Conservation (phyloP, 2,888 invertebrate genomes). For the Cryptosula pallasiana region DNA sequence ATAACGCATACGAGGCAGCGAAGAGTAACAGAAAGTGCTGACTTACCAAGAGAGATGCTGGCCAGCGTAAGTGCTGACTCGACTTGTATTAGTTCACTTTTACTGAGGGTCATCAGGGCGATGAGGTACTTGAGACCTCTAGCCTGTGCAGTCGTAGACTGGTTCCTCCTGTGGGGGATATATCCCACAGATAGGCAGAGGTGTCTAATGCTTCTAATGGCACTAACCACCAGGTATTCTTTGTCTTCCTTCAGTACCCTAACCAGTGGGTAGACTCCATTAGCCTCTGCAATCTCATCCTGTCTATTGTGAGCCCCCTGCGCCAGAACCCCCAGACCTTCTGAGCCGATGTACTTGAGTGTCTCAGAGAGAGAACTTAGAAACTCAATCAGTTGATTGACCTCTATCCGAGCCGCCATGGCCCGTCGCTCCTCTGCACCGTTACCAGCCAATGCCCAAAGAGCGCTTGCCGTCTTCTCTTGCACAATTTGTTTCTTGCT, state of each 20-base stretch:
- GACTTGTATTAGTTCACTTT: slow-evolving; percentile 45
- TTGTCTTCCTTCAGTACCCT: slow-evolving; percentile 43
- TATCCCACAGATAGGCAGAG: slow-evolving; percentile 49
- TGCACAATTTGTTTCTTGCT: slow-evolving; percentile 34
- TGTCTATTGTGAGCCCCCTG: slow-evolving; percentile 46
- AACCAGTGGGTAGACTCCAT: slow-evolving; percentile 45
- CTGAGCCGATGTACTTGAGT: slow-evolving; percentile 49
- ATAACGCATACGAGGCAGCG: no score
- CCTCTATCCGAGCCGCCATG: slow-evolving; percentile 47
- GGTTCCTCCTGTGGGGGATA: slow-evolving; percentile 43
- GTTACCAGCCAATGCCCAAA: slow-evolving; percentile 49
- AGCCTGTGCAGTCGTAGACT: slow-evolving; percentile 41
- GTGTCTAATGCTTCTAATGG: slow-evolving; percentile 42
- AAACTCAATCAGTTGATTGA: slow-evolving; percentile 46
- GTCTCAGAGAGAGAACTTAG: slow-evolving; percentile 45
- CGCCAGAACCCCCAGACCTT: slow-evolving; percentile 47
- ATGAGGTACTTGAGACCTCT: slow-evolving; percentile 46
- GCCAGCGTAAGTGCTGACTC: slow-evolving; percentile 49
- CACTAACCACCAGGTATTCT: slow-evolving; percentile 48
- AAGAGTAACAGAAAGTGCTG: no score
- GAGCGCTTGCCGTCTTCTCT: slow-evolving; percentile 46
- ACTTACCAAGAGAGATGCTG: slow-evolving; percentile 45
- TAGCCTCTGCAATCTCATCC: slow-evolving; percentile 40
- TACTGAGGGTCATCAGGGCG: slow-evolving; percentile 47
- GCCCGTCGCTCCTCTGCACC: slow-evolving; percentile 40